Evolutionary conservation across 1,140 invertebrate genomes (phyloP).

Genomic region (Drosophila oshimai): DNA sequence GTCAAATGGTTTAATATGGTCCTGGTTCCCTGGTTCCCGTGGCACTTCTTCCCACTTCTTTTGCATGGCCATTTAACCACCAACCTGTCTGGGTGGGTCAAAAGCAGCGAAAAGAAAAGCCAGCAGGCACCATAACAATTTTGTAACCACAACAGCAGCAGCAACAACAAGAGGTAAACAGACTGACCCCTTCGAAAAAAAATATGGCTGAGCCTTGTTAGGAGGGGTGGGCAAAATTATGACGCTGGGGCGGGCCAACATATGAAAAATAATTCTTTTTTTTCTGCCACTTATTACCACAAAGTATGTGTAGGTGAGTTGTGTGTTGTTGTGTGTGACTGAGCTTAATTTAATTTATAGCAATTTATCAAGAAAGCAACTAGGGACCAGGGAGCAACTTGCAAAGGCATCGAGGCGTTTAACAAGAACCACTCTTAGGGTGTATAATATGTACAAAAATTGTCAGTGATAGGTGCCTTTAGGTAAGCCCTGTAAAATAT

Average conservation of each 20-base stretch:
- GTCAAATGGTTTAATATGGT: conserved; percentile 75
- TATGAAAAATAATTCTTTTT: conserved; percentile 75
- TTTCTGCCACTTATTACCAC: conserved; percentile 56
- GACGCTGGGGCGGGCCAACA: conserved; percentile 36
- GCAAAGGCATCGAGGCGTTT: conserved; percentile 62
- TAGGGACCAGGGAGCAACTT: conserved; percentile 11
- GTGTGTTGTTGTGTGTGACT: conserved; percentile 23
- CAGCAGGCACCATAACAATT: conserved; percentile 60
- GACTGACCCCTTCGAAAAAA: conserved; percentile 44
- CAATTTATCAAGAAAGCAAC: conserved; percentile 64
- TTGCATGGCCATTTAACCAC: conserved; percentile 41
- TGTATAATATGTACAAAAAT: not conserved
- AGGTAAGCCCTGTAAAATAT: too few relatives aligned
- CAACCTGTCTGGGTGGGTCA: conserved; percentile 28
- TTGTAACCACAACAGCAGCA: conserved; percentile 65
- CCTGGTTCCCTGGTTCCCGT: conserved; percentile 13
- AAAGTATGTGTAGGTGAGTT: conserved; percentile 28
- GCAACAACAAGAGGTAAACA: conserved; percentile 62
- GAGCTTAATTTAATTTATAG: conserved; percentile 75
- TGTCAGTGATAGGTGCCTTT: conserved; percentile 1
- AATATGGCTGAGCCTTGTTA: conserved; percentile 43
- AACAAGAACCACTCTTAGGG: conserved; percentile 44
- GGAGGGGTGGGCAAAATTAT: conserved; percentile 54
- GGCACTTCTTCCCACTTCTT: not conserved
- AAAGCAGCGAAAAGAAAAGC: conserved; percentile 15